These are phyloP conservation scores for Oreochromis grahami DNA, from an alignment of 2,797 vertebrate genomes.

Conservation along the genomic window DNA sequence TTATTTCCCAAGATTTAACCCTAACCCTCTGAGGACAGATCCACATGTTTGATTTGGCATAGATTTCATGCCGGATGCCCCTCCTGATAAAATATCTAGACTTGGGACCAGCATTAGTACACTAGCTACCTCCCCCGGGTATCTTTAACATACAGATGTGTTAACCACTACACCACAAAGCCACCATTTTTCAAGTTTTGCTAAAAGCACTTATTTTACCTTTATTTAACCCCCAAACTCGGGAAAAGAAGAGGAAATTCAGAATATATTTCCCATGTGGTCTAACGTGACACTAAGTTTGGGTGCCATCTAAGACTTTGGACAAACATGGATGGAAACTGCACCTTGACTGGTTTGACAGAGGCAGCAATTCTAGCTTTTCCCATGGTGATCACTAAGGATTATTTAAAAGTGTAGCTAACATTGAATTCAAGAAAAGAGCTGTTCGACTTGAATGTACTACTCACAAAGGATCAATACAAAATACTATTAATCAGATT, in stretches of 20 bases:
- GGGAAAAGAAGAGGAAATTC: neutral
- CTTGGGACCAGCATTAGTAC: neutral
- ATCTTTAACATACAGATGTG: neutral
- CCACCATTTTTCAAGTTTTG: neutral
- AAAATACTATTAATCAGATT: neutral
- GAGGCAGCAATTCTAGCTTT: neutral
- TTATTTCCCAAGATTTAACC: neutral
- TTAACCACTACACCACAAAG: neutral
- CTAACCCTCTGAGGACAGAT: accelerated
- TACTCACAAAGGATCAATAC: neutral
- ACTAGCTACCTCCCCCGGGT: accelerated
- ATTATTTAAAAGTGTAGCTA: neutral
- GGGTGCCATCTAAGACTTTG: neutral
- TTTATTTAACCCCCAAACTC: accelerated
- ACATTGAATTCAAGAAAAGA: neutral
- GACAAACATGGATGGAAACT: neutral
- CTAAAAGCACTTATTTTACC: neutral
- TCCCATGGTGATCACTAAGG: neutral
- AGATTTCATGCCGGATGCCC: neutral
- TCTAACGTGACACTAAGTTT: neutral
- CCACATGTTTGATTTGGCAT: neutral
- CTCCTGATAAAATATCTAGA: neutral
- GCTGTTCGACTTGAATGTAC: accelerated
- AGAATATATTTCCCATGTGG: neutral
- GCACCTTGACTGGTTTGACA: neutral